Base-by-base conservation (phyloP, 2,888 invertebrate genomes). In the Diarsia rubi region DNA sequence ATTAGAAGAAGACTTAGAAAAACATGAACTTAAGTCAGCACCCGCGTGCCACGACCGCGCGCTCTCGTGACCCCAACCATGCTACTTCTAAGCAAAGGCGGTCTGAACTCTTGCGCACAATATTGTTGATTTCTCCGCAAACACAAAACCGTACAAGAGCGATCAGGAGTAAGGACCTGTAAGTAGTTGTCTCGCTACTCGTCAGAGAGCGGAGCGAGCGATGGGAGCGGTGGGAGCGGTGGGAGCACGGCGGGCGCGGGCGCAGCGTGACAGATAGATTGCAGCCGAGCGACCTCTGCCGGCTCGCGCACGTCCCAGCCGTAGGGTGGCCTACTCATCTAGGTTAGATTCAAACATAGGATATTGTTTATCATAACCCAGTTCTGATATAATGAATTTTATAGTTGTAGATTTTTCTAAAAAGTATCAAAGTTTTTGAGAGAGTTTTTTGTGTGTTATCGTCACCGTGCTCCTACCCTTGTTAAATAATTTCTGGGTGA, bases 191-290 rank as follows among this genome's bases (percentile, higher is more conserved):
- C 64, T 77, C 62, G 82, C 82, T 82, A 77, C 85, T 85, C 83
- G 78, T 82, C 82, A 85, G 83, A 82, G 78, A 72, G 72, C 57
- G 47, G 57, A 69, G 64, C 75, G 68, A 69, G 84, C 84, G 63
- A 24, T 68, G 79, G 81, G 73, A 79, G 81, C 81, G 75, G 70
- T 84, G 82, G 76, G 85, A 81, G 85, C 82, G 81, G 71, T 84
- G 77, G 78, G 85, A 82, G 85, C 85, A 60, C 57, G 82, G 72
- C 75, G 79, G 60, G 75, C 81, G 78, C 84, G 45, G 68, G 78
- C 85, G 78, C 87, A 69, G 81, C 85, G 78, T 88, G 84, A 82
- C 88, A 85, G 88, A 87, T 87, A 88, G 88, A 88, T 88, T 88
- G 87, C 84, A 78, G 85, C 71, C 82, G 77, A 66, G 75, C 73